Evolutionary conservation across 1,140 invertebrate species (phyloP).

Genomic region (Mya arenaria): DNA sequence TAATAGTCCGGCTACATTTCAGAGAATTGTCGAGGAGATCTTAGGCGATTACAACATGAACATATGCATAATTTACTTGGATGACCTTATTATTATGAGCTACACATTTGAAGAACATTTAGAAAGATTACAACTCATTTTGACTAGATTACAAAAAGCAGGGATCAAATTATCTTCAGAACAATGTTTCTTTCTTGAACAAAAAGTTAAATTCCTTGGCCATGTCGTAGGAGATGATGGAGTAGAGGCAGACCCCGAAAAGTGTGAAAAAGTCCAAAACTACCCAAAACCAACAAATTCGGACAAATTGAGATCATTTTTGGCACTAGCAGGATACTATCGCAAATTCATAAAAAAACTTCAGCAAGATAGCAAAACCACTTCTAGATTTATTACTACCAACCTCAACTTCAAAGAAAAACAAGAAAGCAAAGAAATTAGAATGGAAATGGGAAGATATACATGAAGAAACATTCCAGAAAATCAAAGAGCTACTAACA

Average conservation of each 20-base stretch:
- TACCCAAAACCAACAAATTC: background rate
- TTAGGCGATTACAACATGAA: slow-evolving; percentile 26
- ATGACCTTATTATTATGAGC: slow-evolving; percentile 18
- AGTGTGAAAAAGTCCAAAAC: background rate
- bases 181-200: background rate
- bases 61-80: slow-evolving; percentile 5
- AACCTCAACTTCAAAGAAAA: background rate
- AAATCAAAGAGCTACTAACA: background rate
- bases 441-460: background rate
- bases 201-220: background rate
- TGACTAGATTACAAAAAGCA: background rate
- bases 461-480: background rate
- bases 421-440: background rate
- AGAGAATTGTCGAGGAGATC: slow-evolving; percentile 58
- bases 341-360: slow-evolving; percentile 5
- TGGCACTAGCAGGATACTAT: background rate
- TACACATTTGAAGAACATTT: slow-evolving; percentile 26
- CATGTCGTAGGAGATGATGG: slow-evolving; percentile 14
- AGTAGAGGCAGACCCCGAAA: background rate
- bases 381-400: background rate
- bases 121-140: background rate
- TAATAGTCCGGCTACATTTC: slow-evolving; percentile 18
- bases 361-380: background rate
- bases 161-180: slow-evolving; percentile 4
- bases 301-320: background rate